Evolutionary conservation across 2,113 vertebrate genomes (phyloP).

Genomic region (Budorcas taxicolor): DNA sequence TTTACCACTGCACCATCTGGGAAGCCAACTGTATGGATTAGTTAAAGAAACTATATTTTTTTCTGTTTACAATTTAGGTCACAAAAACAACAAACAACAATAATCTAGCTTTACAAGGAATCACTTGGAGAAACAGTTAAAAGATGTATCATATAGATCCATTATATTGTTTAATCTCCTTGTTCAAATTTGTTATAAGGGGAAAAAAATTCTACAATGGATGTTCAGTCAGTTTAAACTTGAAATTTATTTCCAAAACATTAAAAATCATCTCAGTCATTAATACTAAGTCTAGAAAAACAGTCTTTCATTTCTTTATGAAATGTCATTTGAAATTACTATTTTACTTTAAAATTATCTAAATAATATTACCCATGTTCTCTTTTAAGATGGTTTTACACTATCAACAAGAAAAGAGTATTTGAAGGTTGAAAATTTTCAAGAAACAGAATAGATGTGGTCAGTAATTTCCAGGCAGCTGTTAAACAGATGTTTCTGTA

Average conservation of each 20-base stretch:
- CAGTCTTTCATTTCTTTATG: background rate
- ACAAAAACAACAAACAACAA: background rate
- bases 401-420: background rate
- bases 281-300: background rate
- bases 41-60: background rate
- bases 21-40: background rate
- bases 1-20: background rate
- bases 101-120: background rate
- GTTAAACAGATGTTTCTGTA: background rate
- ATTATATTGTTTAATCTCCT: background rate
- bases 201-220: background rate
- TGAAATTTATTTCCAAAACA: background rate
- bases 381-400: background rate
- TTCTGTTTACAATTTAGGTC: background rate
- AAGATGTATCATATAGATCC: background rate
- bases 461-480: background rate
- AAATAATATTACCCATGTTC: background rate
- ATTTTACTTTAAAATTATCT: background rate
- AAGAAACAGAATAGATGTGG: background rate
- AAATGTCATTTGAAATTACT: background rate
- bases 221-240: background rate
- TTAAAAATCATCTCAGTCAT: background rate
- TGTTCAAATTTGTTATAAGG: background rate
- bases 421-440: background rate
- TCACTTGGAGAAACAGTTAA: background rate